A percentile compares a stretch with the other conserved stretches of the same genome.
These are phyloP conservation scores for Drosophila triauraria DNA, from an alignment of 1,140 invertebrate genomes.

Conservation along the genomic window DNA sequence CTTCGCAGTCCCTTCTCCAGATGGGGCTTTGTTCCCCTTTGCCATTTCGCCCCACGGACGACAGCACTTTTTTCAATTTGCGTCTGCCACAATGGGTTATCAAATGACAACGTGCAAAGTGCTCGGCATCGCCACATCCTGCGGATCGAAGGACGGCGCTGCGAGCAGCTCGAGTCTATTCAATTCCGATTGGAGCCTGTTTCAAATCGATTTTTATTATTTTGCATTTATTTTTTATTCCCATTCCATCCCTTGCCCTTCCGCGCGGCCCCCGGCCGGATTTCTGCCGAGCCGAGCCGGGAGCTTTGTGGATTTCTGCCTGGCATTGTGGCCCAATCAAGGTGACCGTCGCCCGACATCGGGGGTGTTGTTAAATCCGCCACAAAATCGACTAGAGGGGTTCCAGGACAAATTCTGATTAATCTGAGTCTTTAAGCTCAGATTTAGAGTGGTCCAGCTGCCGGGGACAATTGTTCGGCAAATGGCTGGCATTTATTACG, in stretches of 20 bases:
- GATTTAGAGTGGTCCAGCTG: conserved; percentile 53
- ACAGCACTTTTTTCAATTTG: conserved; percentile 77
- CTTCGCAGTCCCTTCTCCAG: background rate
- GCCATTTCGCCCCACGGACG: conserved; percentile 53
- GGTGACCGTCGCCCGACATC: conserved; percentile 38
- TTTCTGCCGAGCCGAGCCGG: conserved; percentile 4
- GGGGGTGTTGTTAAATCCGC: conserved; percentile 35
- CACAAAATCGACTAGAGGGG: conserved; percentile 18
- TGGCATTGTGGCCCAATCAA: conserved; percentile 48
- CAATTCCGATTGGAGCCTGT: conserved; percentile 80
- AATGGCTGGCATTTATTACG: conserved; percentile 66
- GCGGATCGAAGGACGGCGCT: conserved; percentile 37
- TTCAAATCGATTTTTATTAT: conserved; percentile 83
- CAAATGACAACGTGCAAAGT: conserved; percentile 80
- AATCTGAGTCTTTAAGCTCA: conserved; percentile 48
- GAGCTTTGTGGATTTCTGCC: conserved; percentile 27
- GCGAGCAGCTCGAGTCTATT: conserved; percentile 53
- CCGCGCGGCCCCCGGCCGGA: conserved; percentile 5
- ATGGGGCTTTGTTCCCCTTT: conserved; percentile 38
- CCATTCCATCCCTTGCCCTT: background rate
- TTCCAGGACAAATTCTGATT: conserved; percentile 63
- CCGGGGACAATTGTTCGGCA: conserved; percentile 62
- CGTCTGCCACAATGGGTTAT: conserved; percentile 81
- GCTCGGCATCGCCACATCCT: conserved; percentile 59
- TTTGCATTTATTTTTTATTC: conserved; percentile 61